Evolutionary conservation across 2,888 invertebrate genomes (phyloP), one percentile per base, ranked within the genome.

Genomic region (Philereme vetulata): DNA sequence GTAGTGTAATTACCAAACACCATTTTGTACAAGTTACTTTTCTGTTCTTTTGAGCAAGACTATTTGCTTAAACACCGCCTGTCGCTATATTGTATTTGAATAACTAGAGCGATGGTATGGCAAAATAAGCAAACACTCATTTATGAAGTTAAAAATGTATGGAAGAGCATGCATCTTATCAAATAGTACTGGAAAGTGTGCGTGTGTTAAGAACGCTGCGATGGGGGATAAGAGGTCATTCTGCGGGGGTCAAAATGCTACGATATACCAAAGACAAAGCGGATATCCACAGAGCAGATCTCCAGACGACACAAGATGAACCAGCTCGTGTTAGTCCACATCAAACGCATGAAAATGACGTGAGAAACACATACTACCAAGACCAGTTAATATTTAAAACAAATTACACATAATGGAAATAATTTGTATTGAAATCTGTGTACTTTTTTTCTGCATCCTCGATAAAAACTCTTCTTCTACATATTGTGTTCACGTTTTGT

Each of bases 181-280:
- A 65, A 76, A 68, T 75, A 72, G 68, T 78, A 82, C 77, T 73
- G 78, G 79, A 79, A 78, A 71, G 74, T 85, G 87, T 82, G 85
- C 85, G 21, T 85, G 81, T 84, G 75, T 66, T 82, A 82, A 82
- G 77, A 81, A 82, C 82, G 86, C 86, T 84, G 86, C 82, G 68
- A 75, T 81, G 80, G 85, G 81, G 80, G 77, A 21, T 76, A 77
- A 82, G 71, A 81, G 72, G 78, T 77, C 80, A 85, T 83, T 85
- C 84, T 85, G 89, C 88, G 80, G 87, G 21, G 85, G 72, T 72
- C 85, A 85, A 79, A 85, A 87, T 84, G 86, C 90, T 88, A 88
- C 84, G 78, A 81, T 77, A 78, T 81, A 85, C 84, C 85, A 86
- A 78, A 85, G 82, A 84, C 75, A 84, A 90, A 90, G 90, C 90